Percentiles rank a stretch among this genome's conserved stretches.
Evolutionary conservation across 2,797 vertebrate genomes (phyloP).

Genomic region (Xiphorhynchus erythropygius): DNA sequence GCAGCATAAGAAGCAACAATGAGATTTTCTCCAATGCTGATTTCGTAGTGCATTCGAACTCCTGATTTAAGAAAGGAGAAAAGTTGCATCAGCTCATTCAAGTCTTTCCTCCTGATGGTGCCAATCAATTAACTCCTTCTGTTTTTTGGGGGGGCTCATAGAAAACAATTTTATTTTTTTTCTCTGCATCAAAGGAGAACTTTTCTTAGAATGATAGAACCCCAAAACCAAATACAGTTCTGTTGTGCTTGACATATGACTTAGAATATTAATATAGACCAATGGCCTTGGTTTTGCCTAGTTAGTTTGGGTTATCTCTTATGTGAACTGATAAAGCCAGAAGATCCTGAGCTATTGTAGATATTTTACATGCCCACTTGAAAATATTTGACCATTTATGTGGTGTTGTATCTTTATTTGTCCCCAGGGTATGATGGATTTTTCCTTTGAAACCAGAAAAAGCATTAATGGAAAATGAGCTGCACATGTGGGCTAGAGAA

Average conservation of each 20-base stretch:
- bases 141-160: neutral
- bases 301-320: neutral
- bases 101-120: neutral
- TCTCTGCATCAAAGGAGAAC: neutral
- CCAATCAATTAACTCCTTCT: neutral
- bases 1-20: neutral
- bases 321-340: neutral
- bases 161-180: neutral
- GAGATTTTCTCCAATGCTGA: neutral
- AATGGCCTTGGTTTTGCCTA: neutral
- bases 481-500: neutral
- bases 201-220: neutral
- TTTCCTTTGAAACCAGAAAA: neutral
- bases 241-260: neutral
- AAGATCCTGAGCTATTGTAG: neutral
- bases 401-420: neutral
- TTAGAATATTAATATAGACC: neutral
- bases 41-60: neutral
- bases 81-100: neutral
- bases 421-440: neutral
- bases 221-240: neutral
- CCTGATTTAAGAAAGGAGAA: neutral
- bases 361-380: neutral
- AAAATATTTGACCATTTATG: neutral
- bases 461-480: neutral